phyloP scores from a whole-genome alignment of 2,888 invertebrate species.

The Gnatocerus cornutus region DNA sequence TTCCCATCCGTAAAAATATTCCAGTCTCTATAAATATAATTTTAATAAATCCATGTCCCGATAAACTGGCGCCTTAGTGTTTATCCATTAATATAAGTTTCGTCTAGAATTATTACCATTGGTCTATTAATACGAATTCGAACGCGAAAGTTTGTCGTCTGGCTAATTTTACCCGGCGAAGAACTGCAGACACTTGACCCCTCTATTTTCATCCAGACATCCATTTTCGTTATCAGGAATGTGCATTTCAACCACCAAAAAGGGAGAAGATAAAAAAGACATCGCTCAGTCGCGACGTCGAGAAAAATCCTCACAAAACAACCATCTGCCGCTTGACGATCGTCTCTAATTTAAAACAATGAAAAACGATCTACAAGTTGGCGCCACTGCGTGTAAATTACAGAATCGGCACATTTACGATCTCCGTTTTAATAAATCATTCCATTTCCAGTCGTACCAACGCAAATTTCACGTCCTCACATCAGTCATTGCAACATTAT shows the following conservation, averaged over 20 bases:
- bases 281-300: background rate
- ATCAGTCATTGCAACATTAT: slow-evolving; percentile 7
- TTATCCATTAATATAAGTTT: slow-evolving; percentile 17
- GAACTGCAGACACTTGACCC: slow-evolving; percentile 20
- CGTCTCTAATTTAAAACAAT: background rate
- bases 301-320: background rate
- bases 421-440: too few relatives aligned
- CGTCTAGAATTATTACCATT: slow-evolving; percentile 8
- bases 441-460: background rate
- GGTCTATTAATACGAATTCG: slow-evolving; percentile 1
- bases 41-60: slow-evolving; percentile 21
- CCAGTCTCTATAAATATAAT: slow-evolving; percentile 8
- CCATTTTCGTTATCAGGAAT: slow-evolving; percentile 10
- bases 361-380: background rate
- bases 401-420: too few relatives aligned
- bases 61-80: slow-evolving; percentile 17
- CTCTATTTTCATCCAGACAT: slow-evolving; percentile 19
- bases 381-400: too few relatives aligned
- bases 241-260: slow-evolving; percentile 1
- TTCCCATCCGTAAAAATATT: background rate
- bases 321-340: background rate
- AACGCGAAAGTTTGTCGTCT: background rate
- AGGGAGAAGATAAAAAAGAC: background rate
- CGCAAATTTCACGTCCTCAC: background rate
- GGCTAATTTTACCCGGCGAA: background rate